Evolutionary conservation across 2,113 vertebrate species (phyloP).

Genomic region (Cranoglanis bouderius): DNA sequence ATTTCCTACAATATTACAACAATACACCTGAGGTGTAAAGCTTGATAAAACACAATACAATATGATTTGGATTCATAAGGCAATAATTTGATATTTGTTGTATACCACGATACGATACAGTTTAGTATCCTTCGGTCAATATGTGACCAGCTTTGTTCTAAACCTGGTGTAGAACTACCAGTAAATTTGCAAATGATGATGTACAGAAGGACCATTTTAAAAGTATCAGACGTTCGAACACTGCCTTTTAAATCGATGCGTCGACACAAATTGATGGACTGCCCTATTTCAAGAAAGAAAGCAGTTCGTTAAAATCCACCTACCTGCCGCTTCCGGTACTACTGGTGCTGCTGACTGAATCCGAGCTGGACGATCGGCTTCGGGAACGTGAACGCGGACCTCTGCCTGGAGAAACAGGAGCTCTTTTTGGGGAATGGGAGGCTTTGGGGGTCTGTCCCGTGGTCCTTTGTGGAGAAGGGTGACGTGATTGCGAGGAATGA

Average conservation of each 20-base stretch:
- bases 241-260: not conserved
- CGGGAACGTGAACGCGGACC: slow-evolving; percentile 81
- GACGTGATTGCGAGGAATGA: slow-evolving; percentile 98
- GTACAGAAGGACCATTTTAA: not conserved
- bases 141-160: not conserved
- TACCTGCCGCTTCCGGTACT: slow-evolving; percentile 98
- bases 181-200: not conserved
- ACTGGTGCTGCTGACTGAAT: slow-evolving; percentile 96
- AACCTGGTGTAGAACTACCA: not conserved
- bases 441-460: slow-evolving; percentile 87
- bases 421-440: slow-evolving; percentile 86
- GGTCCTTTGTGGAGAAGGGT: slow-evolving; percentile 91
- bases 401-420: slow-evolving; percentile 70
- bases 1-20: not conserved
- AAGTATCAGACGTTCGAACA: not conserved
- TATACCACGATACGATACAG: not conserved
- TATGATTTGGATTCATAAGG: too few relatives aligned
- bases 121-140: not conserved
- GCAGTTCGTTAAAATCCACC: not conserved
- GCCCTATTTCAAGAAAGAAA: not conserved
- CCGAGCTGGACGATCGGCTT: slow-evolving; percentile 93
- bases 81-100: too few relatives aligned
- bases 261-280: not conserved
- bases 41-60: too few relatives aligned
- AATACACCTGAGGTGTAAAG: too few relatives aligned